Evolutionary conservation across 2,888 invertebrate species (phyloP).

Genomic region (Hyles lineata): DNA sequence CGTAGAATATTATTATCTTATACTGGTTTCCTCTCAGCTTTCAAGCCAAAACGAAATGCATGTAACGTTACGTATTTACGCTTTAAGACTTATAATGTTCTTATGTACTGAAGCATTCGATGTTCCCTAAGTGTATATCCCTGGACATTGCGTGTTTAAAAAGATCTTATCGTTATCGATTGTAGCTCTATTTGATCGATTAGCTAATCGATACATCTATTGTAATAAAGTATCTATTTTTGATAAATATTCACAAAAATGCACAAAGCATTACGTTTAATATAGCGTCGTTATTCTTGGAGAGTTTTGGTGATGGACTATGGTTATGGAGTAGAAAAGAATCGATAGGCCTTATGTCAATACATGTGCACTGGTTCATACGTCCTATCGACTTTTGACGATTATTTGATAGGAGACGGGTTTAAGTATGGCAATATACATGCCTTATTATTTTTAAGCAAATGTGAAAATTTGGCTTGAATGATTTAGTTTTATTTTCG

Average conservation of each 20-base stretch:
- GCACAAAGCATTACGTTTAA: slow-evolving; percentile 5
- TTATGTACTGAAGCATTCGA: not conserved
- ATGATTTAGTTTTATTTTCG: not conserved
- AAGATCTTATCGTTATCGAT: not conserved
- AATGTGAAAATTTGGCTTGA: not conserved
- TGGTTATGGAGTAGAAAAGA: not conserved
- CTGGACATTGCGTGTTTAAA: not conserved
- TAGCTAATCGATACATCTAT: too few species aligned
- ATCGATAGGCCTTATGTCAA: too few species aligned
- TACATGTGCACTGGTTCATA: too few species aligned
- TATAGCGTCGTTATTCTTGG: slow-evolving; percentile 20
- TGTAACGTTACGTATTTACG: too few species aligned
- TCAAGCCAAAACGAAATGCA: too few species aligned
- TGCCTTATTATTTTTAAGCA: not conserved
- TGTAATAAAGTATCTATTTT: not conserved
- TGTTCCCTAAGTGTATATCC: not conserved
- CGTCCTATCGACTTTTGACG: not conserved
- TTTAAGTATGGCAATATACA: not conserved
- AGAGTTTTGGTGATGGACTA: not conserved
- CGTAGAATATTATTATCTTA: too few species aligned
- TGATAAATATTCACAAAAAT: slow-evolving; percentile 11
- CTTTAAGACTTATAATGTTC: not conserved
- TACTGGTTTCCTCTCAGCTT: too few species aligned
- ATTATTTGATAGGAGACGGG: not conserved
- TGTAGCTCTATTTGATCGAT: not conserved